Evolutionary conservation across 2,888 invertebrate genomes (phyloP), one percentile per base, ranked within the genome.

Genomic region (Dynastes grantii): DNA sequence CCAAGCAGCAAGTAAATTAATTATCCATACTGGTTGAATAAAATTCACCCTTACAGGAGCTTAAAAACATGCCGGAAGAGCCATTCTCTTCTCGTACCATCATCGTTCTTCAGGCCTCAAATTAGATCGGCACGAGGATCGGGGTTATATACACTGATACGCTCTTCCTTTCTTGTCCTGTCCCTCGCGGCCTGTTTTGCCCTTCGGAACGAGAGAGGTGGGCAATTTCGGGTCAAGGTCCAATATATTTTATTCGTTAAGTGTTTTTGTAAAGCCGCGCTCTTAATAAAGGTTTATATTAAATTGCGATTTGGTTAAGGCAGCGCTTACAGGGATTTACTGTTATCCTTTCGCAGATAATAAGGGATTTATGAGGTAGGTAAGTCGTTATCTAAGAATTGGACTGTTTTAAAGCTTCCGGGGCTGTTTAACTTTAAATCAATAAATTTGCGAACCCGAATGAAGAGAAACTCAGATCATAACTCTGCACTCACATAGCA

Each of bases 1-100:
- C 68, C 51, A 68, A 68, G 68, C 32, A 68, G 68, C 68, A 51
- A 51, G 68, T 68, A 51, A 68, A 68, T 68, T 68, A 68, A 68
- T 68, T 68, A 68, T 68, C 68, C 51, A 68, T 68, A 49, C 51
- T 68, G 68, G 68, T 68, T 51, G 68, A 68, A 49, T 68, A 68
- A 68, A 68, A 68, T 51, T 68, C 45, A 22, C 63, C 45, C 67
- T 67, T 67, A 67, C 49, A 51, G 68, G 51, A 51, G 51, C 68
- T 68, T 51, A 68, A 49, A 27, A 29, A 13, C 29, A 27, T 27
- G 27, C 49, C 55, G 55, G 29, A 49, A 68, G 68, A 51, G 51
- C 68, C 68, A 51, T 53, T 68, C 68, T 53, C 68, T 68, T 68
- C 51, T 29, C 51, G 22, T 68, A 68, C 27, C 68, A 68, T 51